Base-by-base conservation (phyloP, 1,140 invertebrate species). In the Thalassaphorura encarpata region DNA sequence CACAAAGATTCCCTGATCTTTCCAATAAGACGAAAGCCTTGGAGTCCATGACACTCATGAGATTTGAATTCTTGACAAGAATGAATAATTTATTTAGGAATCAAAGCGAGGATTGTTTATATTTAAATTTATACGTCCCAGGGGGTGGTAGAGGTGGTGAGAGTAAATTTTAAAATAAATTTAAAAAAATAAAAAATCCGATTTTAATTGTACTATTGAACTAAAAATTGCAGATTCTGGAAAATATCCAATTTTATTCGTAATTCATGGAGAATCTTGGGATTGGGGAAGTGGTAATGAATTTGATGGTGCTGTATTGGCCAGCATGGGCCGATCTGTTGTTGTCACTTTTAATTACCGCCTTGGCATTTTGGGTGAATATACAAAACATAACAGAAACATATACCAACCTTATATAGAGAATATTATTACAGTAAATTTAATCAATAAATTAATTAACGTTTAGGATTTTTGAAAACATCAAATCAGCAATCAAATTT, bases 281-380 rank as follows among this genome's bases (percentile, higher is more conserved):
- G 47, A 55, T 33, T 92, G 88, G 83, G 89, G 89, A 68, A 89
- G 88, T 15, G 89, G 90, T 53, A 94, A 94, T 71, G 81, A 87
- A 0, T 93, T 91, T 67, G 90, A 96, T 69, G 91, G 90, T 2
- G 84, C 83, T 40, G 81, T 94, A 15, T 70, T 96, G 49, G 81
- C 90, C 42, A 84, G 86, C 43, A 93, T 89, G 66, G 89, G 89
- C 31, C 82, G 89, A 66, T 81, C 96, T 26, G 84, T 97, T 67
- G 89, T 97, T 26, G 84, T 97, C 33, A 95, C 87, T 16, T 71
- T 97, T 27, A 97, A 97, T 73, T 97, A 87, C 69, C 77, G 94
- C 26, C 76, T 97, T 0, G 92, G 91, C 11, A 83, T 93, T 62
- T 73, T 97, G 60, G 92, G 92, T 96, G 76, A 79, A 11, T 36